Percentiles rank a stretch among this genome's conserved stretches.
phyloP scores from a whole-genome alignment of 2,113 vertebrate species.

The Neolamprologus kungweensis region DNA sequence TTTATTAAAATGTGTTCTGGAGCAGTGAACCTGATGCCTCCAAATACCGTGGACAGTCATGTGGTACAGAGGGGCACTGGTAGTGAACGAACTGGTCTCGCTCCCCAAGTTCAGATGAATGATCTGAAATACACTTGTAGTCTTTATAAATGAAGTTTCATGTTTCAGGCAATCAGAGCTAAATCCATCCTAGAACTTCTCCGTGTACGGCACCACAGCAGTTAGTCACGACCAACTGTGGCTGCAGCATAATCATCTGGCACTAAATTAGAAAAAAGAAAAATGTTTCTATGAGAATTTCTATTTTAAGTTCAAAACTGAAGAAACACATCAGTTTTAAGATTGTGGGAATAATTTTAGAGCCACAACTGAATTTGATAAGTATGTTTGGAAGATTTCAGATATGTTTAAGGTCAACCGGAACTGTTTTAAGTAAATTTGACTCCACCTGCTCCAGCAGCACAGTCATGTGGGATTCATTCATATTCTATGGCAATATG shows the following conservation, averaged over 20 bases:
- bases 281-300: background rate
- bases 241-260: background rate
- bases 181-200: background rate
- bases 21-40: background rate
- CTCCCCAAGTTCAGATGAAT: background rate
- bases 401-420: background rate
- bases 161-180: background rate
- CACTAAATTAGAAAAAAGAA: background rate
- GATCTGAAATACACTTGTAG: background rate
- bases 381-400: background rate
- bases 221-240: background rate
- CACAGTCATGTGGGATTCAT: background rate
- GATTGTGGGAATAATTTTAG: background rate
- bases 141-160: background rate
- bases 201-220: background rate
- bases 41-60: background rate
- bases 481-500: background rate
- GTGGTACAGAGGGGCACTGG: background rate
- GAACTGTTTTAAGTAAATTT: background rate
- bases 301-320: background rate
- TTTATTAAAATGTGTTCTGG: background rate
- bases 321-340: background rate
- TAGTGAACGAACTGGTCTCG: accelerated
- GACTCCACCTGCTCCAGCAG: background rate
- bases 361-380: background rate